Evolutionary conservation across 2,113 vertebrate species (phyloP), one percentile per base, ranked within the genome.

Genomic region (Thunnus maccoyii): DNA sequence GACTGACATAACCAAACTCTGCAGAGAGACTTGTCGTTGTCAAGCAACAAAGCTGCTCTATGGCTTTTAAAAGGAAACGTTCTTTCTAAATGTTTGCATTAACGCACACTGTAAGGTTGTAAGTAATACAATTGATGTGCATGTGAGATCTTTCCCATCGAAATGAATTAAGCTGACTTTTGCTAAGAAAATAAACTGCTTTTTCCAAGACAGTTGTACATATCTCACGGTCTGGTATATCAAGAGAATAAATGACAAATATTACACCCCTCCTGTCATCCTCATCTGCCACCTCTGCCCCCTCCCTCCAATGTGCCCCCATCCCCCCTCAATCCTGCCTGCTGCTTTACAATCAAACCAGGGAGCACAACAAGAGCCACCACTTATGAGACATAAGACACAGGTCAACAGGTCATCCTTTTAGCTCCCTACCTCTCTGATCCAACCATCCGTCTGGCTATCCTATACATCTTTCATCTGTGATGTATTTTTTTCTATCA

Each of bases 391-490:
- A 89, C 78, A 88, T 89, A 83, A 88, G 81, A 82, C 80, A 56
- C 79, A 76, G 91, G 93, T 90, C 89, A 88, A 52, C 62, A 75
- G 88, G 90, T 93, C 93, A 92, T 83, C 81, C 86, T 91, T 93
- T 89, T 89, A 90, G 84, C 84, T 76, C 84, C 82, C 81, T 78
- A 5, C 73, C 62, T 75, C 64, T 88, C 62, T 80, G 78, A 76
- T 82, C 78, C 79, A 64, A 67, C 84, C 83, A 89, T 86, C 91
- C 78, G 88, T 91, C 88, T 84, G 74, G 66, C 84, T 74, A 16
- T 89, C 70, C 79, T 78, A 46, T 65, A 86, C 85, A 83, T 89
- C 77, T 87, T 87, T 89, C 85, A 91, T 89, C 72, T 76, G n/a
- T 78, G 88, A 90, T 84, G 68, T 56, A 69, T 83, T 84, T 89